phyloP scores from a whole-genome alignment of 1,140 invertebrate species.

The Hestina assimilis region DNA sequence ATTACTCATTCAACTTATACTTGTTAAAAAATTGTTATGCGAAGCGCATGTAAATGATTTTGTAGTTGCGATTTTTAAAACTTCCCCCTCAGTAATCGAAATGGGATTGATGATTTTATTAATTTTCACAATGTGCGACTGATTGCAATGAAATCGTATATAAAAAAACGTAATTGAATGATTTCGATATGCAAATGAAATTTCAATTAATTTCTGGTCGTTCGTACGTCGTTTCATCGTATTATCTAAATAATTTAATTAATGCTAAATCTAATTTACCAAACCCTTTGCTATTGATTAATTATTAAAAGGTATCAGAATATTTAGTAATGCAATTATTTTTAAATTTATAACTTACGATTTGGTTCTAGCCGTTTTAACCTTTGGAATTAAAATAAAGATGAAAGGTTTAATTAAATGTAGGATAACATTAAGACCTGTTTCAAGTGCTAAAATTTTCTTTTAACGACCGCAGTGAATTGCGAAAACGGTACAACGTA shows the following conservation, averaged over 20 bases:
- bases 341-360: no score
- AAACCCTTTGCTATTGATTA: no score
- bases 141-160: constrained; percentile 33
- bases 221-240: constrained; percentile 13
- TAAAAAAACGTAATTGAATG: constrained; percentile 37
- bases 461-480: constrained; percentile 26
- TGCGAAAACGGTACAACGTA: constrained; percentile 33
- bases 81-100: constrained; percentile 17
- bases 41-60: constrained; percentile 16
- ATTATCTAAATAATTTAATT: background rate
- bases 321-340: no score
- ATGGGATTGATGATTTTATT: constrained; percentile 31
- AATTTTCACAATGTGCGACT: constrained; percentile 28
- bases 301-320: no score
- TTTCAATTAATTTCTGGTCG: constrained; percentile 30
- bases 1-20: background rate
- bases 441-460: constrained; percentile 7
- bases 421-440: background rate
- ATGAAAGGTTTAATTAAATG: constrained; percentile 1
- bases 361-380: no score
- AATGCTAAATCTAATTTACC: background rate
- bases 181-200: constrained; percentile 37
- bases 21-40: constrained; percentile 1
- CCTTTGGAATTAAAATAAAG: no score
- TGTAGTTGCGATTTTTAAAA: constrained; percentile 20